A percentile compares a stretch with the other conserved stretches of the same genome.
These are phyloP conservation scores for Arion vulgaris DNA, from an alignment of 1,140 invertebrate genomes.

Conservation along the genomic window DNA sequence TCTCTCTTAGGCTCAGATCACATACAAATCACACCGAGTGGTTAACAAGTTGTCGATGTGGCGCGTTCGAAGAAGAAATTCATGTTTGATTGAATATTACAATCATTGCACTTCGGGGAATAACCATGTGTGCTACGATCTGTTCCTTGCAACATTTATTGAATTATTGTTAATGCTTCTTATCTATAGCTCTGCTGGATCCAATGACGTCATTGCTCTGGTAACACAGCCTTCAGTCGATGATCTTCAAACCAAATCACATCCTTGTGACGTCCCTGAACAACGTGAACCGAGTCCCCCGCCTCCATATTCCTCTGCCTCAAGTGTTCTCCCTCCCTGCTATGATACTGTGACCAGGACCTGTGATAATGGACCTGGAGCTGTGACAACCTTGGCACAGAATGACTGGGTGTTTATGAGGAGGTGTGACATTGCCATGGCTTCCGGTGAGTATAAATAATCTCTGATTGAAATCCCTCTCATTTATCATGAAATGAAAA, in stretches of 20 bases:
- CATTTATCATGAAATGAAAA: too few relatives aligned
- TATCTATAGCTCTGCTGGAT: slow-evolving; percentile 38
- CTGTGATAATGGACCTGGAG: slow-evolving; percentile 72
- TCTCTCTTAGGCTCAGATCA: too few relatives aligned
- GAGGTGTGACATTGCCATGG: not conserved
- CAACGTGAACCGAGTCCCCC: slow-evolving; percentile 50
- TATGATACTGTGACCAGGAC: slow-evolving; percentile 66
- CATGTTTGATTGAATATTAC: too few relatives aligned
- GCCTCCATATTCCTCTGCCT: slow-evolving; percentile 49
- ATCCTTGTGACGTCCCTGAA: slow-evolving; percentile 46
- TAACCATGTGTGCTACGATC: too few relatives aligned
- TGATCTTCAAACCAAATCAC: slow-evolving; percentile 44
- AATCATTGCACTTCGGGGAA: too few relatives aligned
- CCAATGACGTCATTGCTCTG: slow-evolving; percentile 51
- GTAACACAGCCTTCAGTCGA: slow-evolving; percentile 44
- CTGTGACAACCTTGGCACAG: slow-evolving; percentile 75
- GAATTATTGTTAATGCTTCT: too few relatives aligned
- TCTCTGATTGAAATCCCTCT: too few relatives aligned
- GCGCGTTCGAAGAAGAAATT: too few relatives aligned
- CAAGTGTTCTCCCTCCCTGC: slow-evolving; percentile 49
- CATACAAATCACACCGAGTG: too few relatives aligned
- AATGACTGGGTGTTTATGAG: slow-evolving; percentile 49
- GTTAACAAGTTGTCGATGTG: too few relatives aligned
- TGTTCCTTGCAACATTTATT: too few relatives aligned
- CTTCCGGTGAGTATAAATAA: not conserved